phyloP scores from a whole-genome alignment of 2,797 vertebrate species.

The Tragopan temminckii region DNA sequence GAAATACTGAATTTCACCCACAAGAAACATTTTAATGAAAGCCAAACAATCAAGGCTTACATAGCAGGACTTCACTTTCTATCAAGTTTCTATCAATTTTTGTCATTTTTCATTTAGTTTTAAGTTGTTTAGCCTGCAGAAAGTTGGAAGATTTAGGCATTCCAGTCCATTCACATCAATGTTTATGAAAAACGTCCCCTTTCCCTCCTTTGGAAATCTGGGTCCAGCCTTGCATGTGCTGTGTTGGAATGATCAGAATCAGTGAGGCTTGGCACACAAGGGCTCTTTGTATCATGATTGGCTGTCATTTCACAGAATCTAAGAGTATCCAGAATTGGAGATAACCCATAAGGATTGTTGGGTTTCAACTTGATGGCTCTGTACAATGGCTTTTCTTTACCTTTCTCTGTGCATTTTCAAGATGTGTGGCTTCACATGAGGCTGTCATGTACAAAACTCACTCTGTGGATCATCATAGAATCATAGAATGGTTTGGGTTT shows the following conservation, averaged over 20 bases:
- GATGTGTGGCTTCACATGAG: not conserved
- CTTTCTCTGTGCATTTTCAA: not conserved
- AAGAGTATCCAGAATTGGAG: too few species aligned
- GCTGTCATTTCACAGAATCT: not conserved
- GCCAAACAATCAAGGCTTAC: not conserved
- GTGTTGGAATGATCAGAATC: not conserved
- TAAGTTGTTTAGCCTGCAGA: not conserved
- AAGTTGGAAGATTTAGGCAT: not conserved
- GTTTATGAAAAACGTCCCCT: not conserved
- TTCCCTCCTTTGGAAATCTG: not conserved
- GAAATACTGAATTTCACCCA: not conserved
- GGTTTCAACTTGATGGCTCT: not conserved
- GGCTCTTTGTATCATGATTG: accelerated
- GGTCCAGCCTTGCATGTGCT: not conserved
- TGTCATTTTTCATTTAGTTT: not conserved
- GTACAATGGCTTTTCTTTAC: not conserved
- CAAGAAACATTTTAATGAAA: not conserved
- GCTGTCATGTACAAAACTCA: not conserved
- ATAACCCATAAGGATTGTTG: too few species aligned
- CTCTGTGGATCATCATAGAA: too few species aligned
- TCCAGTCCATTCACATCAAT: not conserved
- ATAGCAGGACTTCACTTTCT: not conserved
- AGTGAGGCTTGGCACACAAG: not conserved
- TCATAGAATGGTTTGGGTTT: too few species aligned
- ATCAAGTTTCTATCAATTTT: not conserved